Evolutionary conservation across 2,888 invertebrate genomes (phyloP).

Genomic region (Enchytraeus crypticus): DNA sequence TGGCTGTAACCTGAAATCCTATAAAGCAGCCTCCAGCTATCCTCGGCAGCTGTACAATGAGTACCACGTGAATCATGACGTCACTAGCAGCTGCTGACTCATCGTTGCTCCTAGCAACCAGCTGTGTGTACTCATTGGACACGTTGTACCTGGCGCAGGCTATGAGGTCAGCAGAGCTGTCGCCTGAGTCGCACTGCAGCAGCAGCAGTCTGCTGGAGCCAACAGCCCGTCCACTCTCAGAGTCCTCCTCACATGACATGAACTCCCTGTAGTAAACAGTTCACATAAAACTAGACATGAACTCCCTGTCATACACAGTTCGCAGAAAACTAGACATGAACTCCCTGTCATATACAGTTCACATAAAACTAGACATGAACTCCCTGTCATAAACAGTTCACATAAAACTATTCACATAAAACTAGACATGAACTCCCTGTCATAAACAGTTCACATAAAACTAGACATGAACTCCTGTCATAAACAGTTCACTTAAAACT

Average conservation of each 20-base stretch:
- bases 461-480: too few relatives aligned
- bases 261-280: constrained; percentile 22
- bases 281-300: not conserved
- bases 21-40: constrained; percentile 35
- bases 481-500: too few relatives aligned
- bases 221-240: too few relatives aligned
- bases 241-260: constrained; percentile 14
- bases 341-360: too few relatives aligned
- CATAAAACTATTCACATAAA: too few relatives aligned
- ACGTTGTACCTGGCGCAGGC: constrained; percentile 40
- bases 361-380: too few relatives aligned
- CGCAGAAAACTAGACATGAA: too few relatives aligned
- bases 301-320: too few relatives aligned
- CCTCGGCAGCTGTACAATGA: constrained; percentile 38
- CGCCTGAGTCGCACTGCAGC: constrained; percentile 41
- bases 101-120: constrained; percentile 2
- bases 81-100: not conserved
- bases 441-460: too few relatives aligned
- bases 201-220: constrained; percentile 31
- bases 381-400: too few relatives aligned
- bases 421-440: too few relatives aligned
- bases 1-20: constrained; percentile 35
- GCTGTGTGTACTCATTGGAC: constrained; percentile 28
- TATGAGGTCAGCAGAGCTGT: constrained; percentile 35
- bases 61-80: constrained; percentile 30